These are phyloP conservation scores for Sinhomidia bicolor DNA, from an alignment of 2,888 invertebrate species.

Conservation along the genomic window DNA sequence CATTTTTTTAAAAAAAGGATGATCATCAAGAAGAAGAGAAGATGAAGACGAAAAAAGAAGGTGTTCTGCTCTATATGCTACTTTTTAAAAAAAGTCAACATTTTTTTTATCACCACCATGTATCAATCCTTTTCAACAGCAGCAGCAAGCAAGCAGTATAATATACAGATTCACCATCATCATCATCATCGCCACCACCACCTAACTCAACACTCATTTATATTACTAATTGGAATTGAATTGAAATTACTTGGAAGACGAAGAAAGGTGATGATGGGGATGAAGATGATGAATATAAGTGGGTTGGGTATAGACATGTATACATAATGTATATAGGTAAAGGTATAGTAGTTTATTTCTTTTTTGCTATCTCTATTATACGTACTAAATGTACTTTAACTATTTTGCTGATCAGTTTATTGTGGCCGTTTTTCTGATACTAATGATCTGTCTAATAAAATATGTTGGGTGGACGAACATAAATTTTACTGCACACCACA, in stretches of 20 bases:
- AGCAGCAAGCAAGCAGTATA: too few species aligned
- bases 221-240: constrained; percentile 65
- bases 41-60: too few species aligned
- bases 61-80: constrained; percentile 21
- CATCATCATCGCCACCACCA: too few species aligned
- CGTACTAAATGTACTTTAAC: constrained; percentile 22
- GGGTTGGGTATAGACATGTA: background rate
- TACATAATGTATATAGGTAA: background rate
- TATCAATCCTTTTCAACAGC: constrained; percentile 50
- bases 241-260: constrained; percentile 29
- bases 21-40: background rate
- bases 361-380: constrained; percentile 26
- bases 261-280: constrained; percentile 8
- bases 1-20: background rate
- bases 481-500: constrained; percentile 33
- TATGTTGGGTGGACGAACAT: constrained; percentile 17
- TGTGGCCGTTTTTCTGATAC: constrained; percentile 51
- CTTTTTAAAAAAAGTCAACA: constrained; percentile 41
- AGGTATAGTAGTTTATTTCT: too few species aligned
- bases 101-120: constrained; percentile 12
- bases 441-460: constrained; percentile 66
- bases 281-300: constrained; percentile 3
- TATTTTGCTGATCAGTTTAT: constrained; percentile 39
- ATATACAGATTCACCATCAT: too few species aligned
- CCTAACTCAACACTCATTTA: constrained; percentile 44